Evolutionary conservation across 2,797 vertebrate species (phyloP).

Genomic region (Hephaestus fuliginosus): DNA sequence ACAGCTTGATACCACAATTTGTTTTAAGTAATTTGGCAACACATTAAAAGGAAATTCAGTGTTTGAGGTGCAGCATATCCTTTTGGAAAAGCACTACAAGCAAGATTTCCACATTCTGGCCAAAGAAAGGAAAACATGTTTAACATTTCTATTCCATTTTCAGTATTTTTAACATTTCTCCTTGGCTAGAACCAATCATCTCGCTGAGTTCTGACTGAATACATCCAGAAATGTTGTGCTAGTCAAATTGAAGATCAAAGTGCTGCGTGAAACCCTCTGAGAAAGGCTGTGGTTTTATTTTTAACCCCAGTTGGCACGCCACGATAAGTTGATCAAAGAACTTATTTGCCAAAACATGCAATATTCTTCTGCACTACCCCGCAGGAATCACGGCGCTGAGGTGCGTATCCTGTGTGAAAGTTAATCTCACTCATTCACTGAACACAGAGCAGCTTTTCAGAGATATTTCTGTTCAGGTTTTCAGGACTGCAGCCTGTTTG

Average conservation of each 20-base stretch:
- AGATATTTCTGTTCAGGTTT: conserved; percentile 28
- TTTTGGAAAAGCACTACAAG: conserved; percentile 46
- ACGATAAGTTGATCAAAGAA: conserved; percentile 68
- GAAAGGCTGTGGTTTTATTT: conserved; percentile 60
- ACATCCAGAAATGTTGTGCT: conserved; percentile 48
- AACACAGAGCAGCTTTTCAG: conserved; percentile 34
- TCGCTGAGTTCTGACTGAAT: conserved; percentile 55
- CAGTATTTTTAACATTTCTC: conserved; percentile 31
- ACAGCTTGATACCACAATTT: conserved; percentile 39
- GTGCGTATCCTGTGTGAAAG: conserved; percentile 25
- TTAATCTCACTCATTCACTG: conserved; percentile 36
- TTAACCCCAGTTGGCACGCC: conserved; percentile 46
- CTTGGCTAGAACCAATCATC: conserved; percentile 33
- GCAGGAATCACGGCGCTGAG: conserved; percentile 47
- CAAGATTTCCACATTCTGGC: conserved; percentile 36
- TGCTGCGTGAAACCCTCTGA: conserved; percentile 43
- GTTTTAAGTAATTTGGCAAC: conserved; percentile 50
- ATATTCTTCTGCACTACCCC: conserved; percentile 34
- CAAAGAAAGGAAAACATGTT: conserved; percentile 48
- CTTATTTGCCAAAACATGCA: conserved; percentile 55
- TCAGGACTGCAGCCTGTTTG: conserved; percentile 23
- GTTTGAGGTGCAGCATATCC: conserved; percentile 26
- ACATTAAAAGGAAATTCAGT: conserved; percentile 20
- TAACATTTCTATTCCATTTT: conserved; percentile 38
- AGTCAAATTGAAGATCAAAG: conserved; percentile 66